Evolutionary conservation across 2,113 vertebrate genomes (phyloP).

Genomic region (Kobus ellipsiprymnus): DNA sequence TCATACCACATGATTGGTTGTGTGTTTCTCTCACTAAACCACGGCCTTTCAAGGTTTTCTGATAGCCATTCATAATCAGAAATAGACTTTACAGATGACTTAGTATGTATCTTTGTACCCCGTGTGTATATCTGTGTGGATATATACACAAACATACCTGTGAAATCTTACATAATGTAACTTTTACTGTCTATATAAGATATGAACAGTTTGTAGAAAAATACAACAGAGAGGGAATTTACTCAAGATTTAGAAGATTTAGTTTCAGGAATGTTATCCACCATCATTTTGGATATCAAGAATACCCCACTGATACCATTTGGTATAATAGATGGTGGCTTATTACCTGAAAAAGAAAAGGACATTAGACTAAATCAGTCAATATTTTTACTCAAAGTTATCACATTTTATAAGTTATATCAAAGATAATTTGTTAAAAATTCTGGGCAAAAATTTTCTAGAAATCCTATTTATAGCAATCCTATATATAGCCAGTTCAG

Average conservation of each 20-base stretch:
- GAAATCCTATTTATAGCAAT: background rate
- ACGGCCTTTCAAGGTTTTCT: background rate
- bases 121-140: background rate
- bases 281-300: background rate
- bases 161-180: background rate
- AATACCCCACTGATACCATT: background rate
- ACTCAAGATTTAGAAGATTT: background rate
- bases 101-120: background rate
- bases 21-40: background rate
- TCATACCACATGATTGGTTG: background rate
- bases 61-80: background rate
- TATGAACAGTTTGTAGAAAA: background rate
- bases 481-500: background rate
- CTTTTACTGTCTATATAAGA: background rate
- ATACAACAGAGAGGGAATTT: background rate
- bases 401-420: background rate
- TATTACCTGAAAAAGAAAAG: slow-evolving; percentile 11
- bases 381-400: slow-evolving; percentile 5
- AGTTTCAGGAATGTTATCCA: background rate
- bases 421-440: slow-evolving; percentile 2
- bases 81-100: background rate
- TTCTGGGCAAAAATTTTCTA: background rate
- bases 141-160: background rate
- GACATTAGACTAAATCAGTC: background rate
- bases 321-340: background rate